These are phyloP conservation scores for Vultur gryphus DNA, from an alignment of 2,797 vertebrate species.

Conservation along the genomic window DNA sequence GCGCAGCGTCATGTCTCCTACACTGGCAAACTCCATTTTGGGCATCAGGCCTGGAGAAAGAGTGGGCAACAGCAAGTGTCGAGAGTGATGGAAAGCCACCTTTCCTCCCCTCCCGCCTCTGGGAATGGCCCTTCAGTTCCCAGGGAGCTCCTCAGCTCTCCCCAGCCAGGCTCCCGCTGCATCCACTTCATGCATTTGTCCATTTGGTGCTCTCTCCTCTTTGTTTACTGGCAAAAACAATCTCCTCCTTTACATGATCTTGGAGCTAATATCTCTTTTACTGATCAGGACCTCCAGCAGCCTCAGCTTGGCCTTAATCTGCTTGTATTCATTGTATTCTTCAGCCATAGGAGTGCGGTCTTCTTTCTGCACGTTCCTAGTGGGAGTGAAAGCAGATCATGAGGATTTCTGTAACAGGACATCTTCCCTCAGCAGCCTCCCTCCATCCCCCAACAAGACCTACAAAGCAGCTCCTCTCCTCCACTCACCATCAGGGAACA, in stretches of 20 bases:
- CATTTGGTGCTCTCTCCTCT: background rate
- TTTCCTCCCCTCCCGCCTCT: background rate
- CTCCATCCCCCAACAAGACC: background rate
- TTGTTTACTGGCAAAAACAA: background rate
- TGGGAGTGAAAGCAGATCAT: constrained; percentile 14
- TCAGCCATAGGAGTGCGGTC: constrained; percentile 90
- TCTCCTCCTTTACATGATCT: constrained; percentile 65
- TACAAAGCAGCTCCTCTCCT: background rate
- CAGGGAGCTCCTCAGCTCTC: constrained; percentile 13
- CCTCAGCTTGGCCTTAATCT: constrained; percentile 92
- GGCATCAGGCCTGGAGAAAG: constrained; percentile 4
- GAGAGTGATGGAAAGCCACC: background rate
- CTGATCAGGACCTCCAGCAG: constrained; percentile 96
- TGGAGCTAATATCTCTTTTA: constrained; percentile 86
- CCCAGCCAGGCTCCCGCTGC: background rate
- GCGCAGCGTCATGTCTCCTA: background rate
- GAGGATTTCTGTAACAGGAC: background rate
- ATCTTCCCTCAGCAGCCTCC: background rate
- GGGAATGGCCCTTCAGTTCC: constrained; percentile 13
- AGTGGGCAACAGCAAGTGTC: background rate
- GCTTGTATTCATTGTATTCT: constrained; percentile 96
- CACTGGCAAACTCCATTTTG: constrained; percentile 5
- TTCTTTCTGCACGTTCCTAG: constrained; percentile 93
- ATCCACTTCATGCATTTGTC: background rate
- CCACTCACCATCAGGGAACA: background rate